Evolutionary conservation across 2,797 vertebrate genomes (phyloP).

Genomic region (Enteromius treurensis): DNA sequence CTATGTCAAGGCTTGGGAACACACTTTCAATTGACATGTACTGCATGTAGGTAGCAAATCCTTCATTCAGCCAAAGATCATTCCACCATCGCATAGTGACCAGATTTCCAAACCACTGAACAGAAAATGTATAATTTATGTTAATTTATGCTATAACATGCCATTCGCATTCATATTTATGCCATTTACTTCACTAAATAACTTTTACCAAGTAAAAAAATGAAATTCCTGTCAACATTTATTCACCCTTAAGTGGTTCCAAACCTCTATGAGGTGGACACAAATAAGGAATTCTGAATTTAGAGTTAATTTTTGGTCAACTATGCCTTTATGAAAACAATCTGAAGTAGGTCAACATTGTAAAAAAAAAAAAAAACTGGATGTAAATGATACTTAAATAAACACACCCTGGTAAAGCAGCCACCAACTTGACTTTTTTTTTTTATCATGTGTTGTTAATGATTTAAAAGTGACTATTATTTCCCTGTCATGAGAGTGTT

Average conservation of each 20-base stretch:
- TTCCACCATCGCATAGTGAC: conserved; percentile 99
- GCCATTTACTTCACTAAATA: not conserved
- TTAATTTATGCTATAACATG: not conserved
- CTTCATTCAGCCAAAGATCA: conserved; percentile 97
- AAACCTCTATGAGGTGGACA: not conserved
- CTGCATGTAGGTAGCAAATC: conserved; percentile 96
- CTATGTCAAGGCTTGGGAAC: conserved; percentile 82
- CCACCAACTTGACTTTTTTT: not conserved
- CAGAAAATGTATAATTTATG: not conserved
- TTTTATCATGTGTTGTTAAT: not conserved
- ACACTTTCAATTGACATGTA: conserved; percentile 83
- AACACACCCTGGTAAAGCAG: not conserved
- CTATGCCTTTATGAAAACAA: not conserved
- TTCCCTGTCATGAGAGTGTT: not conserved
- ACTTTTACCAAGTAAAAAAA: not conserved
- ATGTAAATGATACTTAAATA: not conserved
- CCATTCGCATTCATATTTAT: too few species aligned
- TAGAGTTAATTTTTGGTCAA: not conserved
- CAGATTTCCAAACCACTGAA: conserved; percentile 96
- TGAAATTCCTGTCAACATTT: not conserved
- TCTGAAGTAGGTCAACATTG: not conserved
- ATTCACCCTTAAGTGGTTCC: not conserved
- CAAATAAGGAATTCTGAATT: not conserved
- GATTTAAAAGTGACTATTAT: not conserved
- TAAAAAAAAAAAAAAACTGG: not conserved